phyloP scores from a whole-genome alignment of 2,888 invertebrate species.

The Actias luna region DNA sequence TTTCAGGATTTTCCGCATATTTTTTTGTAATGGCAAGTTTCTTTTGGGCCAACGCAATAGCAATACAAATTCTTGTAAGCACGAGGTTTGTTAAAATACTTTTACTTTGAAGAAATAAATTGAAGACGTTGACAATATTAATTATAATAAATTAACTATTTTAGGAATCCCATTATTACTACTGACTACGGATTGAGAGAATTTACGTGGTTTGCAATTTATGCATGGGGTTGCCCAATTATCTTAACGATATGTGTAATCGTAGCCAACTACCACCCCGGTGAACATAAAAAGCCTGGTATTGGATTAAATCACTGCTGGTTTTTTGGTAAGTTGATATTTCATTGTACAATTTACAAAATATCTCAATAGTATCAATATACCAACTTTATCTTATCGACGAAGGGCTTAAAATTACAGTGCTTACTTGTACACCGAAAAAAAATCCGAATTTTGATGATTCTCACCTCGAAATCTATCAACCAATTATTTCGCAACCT shows the following conservation, averaged over 20 bases:
- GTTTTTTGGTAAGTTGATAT: slow-evolving; percentile 79
- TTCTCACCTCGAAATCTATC: too few relatives aligned
- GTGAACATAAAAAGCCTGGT: slow-evolving; percentile 76
- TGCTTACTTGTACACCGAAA: too few relatives aligned
- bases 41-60: slow-evolving; percentile 86
- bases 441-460: too few relatives aligned
- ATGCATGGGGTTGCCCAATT: slow-evolving; percentile 82
- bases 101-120: too few relatives aligned
- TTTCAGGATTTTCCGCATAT: slow-evolving; percentile 79
- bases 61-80: slow-evolving; percentile 84
- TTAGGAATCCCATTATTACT: slow-evolving; percentile 49
- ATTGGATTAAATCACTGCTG: slow-evolving; percentile 84
- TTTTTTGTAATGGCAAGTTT: slow-evolving; percentile 83
- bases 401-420: background rate
- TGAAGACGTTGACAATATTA: too few relatives aligned
- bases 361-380: background rate
- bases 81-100: slow-evolving; percentile 84
- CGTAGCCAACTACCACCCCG: slow-evolving; percentile 77
- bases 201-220: slow-evolving; percentile 77
- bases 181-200: slow-evolving; percentile 81
- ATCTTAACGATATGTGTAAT: slow-evolving; percentile 76
- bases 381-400: background rate
- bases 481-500: too few relatives aligned
- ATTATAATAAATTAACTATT: background rate
- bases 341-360: slow-evolving; percentile 7